These are phyloP conservation scores for Lytechinus variegatus DNA, from an alignment of 35 echinoderm and acorn worm genomes.

Conservation along the genomic window DNA sequence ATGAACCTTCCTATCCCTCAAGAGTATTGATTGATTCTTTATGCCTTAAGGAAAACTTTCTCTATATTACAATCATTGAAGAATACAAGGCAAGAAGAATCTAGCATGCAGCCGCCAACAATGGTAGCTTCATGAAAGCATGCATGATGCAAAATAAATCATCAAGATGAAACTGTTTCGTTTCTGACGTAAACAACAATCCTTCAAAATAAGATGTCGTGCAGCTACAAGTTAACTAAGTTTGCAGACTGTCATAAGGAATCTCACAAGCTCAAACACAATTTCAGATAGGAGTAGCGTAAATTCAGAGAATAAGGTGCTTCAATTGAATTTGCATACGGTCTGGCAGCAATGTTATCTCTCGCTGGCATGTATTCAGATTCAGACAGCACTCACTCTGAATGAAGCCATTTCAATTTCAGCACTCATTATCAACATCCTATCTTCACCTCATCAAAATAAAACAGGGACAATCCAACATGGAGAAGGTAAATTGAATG, in stretches of 20 bases:
- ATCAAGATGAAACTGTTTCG: background rate
- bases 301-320: background rate
- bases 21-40: conserved; percentile 3
- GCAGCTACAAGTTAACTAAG: background rate
- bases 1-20: background rate
- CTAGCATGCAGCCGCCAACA: background rate
- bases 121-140: background rate
- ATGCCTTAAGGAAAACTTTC: background rate
- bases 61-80: background rate
- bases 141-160: background rate
- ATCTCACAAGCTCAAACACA: background rate
- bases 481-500: conserved; percentile 1
- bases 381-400: background rate
- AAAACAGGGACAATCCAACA: background rate
- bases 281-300: background rate
- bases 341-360: conserved; percentile 17
- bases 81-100: background rate
- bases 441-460: background rate
- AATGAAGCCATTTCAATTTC: background rate
- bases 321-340: background rate
- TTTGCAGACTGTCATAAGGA: background rate
- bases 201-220: background rate
- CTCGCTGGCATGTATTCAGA: conserved; percentile 5
- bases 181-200: background rate
- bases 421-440: background rate